Evolutionary conservation across 2,113 vertebrate genomes (phyloP).

Genomic region (Octodon degus): DNA sequence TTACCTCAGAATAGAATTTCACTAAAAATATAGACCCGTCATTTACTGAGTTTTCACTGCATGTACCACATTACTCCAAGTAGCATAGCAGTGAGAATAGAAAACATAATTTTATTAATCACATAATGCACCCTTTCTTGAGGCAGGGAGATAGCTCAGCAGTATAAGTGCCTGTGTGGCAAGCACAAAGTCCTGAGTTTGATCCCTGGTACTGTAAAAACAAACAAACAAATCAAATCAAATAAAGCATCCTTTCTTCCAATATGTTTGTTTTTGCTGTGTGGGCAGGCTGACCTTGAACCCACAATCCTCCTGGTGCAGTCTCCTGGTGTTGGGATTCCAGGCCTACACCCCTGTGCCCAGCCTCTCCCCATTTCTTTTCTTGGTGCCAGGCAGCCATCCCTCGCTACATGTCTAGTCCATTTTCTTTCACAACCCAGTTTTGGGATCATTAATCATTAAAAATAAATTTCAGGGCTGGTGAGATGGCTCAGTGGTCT

Average conservation of each 20-base stretch:
- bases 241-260: not conserved
- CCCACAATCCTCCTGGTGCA: not conserved
- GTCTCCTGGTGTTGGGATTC: not conserved
- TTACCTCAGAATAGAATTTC: constrained; percentile 21
- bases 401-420: not conserved
- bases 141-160: no score
- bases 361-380: not conserved
- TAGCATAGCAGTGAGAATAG: not conserved
- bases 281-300: not conserved
- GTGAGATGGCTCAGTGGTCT: no score
- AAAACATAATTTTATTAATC: not conserved
- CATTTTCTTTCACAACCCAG: constrained; percentile 22
- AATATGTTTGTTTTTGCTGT: not conserved
- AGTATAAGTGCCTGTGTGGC: no score
- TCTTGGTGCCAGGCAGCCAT: not conserved
- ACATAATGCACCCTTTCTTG: not conserved
- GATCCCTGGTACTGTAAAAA: no score
- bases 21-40: constrained; percentile 29
- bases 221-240: not conserved
- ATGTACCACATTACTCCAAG: not conserved
- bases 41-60: constrained; percentile 29
- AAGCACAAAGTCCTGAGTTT: no score
- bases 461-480: constrained; percentile 38
- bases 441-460: constrained; percentile 27
- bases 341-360: not conserved